A percentile compares a stretch with the other conserved stretches of the same genome.
phyloP scores from a whole-genome alignment of 2,888 invertebrate genomes.

The Geophilus truncorum region DNA sequence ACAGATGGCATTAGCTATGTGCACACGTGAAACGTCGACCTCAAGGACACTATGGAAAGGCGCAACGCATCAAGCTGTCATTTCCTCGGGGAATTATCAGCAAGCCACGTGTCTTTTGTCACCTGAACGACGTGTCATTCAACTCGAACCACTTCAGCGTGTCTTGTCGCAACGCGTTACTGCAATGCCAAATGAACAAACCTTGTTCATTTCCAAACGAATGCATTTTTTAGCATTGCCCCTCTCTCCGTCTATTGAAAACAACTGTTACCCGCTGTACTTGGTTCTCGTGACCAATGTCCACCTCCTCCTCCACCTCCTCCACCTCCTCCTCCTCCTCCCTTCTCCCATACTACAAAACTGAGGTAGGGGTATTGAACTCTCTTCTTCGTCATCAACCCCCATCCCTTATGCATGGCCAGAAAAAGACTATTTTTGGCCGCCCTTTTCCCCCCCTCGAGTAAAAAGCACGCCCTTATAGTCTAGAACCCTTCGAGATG shows the following conservation, averaged over 20 bases:
- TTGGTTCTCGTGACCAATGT: no score
- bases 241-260: not conserved
- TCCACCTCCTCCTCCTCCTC: not conserved
- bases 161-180: not conserved
- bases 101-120: conserved; percentile 10
- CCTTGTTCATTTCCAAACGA: not conserved
- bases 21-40: conserved; percentile 5
- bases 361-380: not conserved
- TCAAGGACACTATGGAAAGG: not conserved
- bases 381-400: not conserved
- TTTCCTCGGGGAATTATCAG: conserved; percentile 10
- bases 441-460: not conserved
- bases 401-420: not conserved
- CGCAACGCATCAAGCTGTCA: not conserved
- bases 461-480: not conserved
- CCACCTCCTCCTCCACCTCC: no score
- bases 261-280: not conserved
- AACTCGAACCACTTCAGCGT: not conserved
- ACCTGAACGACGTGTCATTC: conserved; percentile 10
- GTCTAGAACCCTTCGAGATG: no score
- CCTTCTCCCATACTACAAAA: not conserved
- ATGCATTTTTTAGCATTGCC: not conserved
- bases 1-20: not conserved
- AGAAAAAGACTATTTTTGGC: not conserved
- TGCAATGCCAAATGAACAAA: not conserved